These are phyloP conservation scores for Anomalospiza imberbis DNA, from an alignment of 2,797 vertebrate species.

Conservation along the genomic window DNA sequence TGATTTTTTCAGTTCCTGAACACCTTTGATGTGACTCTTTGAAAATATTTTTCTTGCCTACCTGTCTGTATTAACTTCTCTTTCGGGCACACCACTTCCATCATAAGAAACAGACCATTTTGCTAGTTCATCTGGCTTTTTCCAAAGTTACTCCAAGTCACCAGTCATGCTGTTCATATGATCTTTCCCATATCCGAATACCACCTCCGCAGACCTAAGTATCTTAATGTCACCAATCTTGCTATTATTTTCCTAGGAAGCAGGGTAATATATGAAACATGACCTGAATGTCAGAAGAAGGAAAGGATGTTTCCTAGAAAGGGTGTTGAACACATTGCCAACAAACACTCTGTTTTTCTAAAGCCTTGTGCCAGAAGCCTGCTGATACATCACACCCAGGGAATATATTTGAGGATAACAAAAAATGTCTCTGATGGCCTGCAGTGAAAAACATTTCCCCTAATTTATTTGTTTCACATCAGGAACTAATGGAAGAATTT, in stretches of 20 bases:
- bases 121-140: neutral
- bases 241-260: neutral
- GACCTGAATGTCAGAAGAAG: neutral
- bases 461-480: neutral
- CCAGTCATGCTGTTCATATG: neutral
- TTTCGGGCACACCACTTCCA: neutral
- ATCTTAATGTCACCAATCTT: neutral
- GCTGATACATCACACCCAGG: neutral
- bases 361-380: neutral
- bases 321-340: neutral
- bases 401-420: neutral
- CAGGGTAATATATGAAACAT: neutral
- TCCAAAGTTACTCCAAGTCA: neutral
- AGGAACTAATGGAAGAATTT: neutral
- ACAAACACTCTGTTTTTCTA: neutral
- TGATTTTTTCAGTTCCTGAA: neutral
- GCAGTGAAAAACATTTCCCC: neutral
- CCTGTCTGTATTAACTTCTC: neutral
- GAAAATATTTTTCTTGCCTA: conserved; percentile 17
- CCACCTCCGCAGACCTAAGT: neutral
- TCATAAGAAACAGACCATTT: neutral
- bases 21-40: conserved; percentile 12
- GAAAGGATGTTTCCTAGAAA: neutral
- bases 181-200: neutral
- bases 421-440: neutral